These are phyloP conservation scores for Mystacides longicornis DNA, from an alignment of 2,888 invertebrate species.

Conservation along the genomic window DNA sequence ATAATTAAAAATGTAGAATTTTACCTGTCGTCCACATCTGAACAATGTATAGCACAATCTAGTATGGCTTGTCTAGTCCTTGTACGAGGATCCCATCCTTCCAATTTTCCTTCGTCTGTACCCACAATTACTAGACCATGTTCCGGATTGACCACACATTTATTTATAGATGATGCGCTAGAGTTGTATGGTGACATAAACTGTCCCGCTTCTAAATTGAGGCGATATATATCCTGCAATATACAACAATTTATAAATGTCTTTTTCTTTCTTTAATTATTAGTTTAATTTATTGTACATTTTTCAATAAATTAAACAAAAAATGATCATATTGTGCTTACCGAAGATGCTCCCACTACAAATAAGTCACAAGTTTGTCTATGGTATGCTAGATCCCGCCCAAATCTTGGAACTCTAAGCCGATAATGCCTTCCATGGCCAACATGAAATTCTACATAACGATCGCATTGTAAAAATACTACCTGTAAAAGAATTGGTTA, in stretches of 20 bases:
- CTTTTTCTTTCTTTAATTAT: neutral
- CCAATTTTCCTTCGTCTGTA: slow-evolving; percentile 84
- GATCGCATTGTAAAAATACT: slow-evolving; percentile 72
- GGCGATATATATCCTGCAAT: slow-evolving; percentile 80
- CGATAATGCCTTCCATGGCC: slow-evolving; percentile 88
- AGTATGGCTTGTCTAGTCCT: slow-evolving; percentile 69
- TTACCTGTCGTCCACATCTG: slow-evolving; percentile 45
- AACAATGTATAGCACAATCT: slow-evolving; percentile 70
- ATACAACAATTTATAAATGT: slow-evolving; percentile 5
- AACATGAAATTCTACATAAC: slow-evolving; percentile 93
- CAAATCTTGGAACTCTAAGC: slow-evolving; percentile 89
- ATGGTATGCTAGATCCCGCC: slow-evolving; percentile 89
- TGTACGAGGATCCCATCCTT: slow-evolving; percentile 93
- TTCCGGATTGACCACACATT: slow-evolving; percentile 77
- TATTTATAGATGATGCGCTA: slow-evolving; percentile 69
- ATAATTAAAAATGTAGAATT: too few species aligned
- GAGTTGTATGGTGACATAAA: slow-evolving; percentile 81
- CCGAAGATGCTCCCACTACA: slow-evolving; percentile 79
- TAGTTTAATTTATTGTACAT: neutral
- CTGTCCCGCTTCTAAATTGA: slow-evolving; percentile 93
- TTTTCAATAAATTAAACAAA: neutral
- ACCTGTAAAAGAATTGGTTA: slow-evolving; percentile 51
- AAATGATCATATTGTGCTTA: slow-evolving; percentile 35
- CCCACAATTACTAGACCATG: slow-evolving; percentile 85
- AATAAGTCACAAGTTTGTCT: slow-evolving; percentile 85